Percentiles rank a stretch among this genome's conserved stretches.
Evolutionary conservation across 2,888 invertebrate genomes (phyloP).

Genomic region (Pollenia angustigena): DNA sequence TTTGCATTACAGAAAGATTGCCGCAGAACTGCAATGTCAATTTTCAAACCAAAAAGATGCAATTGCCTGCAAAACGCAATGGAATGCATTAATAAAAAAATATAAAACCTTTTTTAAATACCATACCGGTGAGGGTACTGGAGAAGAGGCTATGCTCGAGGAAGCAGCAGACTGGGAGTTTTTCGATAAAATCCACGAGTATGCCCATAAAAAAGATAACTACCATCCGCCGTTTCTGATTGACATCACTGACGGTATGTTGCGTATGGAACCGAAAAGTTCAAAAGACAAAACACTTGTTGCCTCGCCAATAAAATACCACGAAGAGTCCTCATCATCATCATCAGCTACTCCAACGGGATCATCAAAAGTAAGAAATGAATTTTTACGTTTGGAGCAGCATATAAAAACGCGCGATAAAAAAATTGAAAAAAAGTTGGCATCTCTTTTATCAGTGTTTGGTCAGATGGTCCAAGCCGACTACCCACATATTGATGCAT

Average conservation of each 20-base stretch:
- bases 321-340: no score
- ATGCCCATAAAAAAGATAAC: conserved; percentile 1
- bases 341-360: no score
- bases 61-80: background rate
- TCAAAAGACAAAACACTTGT: background rate
- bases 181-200: conserved; percentile 2
- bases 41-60: no score
- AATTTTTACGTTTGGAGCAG: no score
- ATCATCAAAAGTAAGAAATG: no score
- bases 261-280: background rate
- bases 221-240: conserved; percentile 2
- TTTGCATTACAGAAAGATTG: no score
- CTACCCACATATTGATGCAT: background rate
- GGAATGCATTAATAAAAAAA: background rate
- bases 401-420: no score
- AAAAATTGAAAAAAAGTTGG: no score
- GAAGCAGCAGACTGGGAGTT: conserved; percentile 5
- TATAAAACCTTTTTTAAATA: background rate
- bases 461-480: background rate
- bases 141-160: background rate
- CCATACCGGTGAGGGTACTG: no score
- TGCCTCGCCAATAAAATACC: background rate
- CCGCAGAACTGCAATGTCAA: no score
- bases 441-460: background rate
- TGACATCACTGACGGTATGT: background rate